Conservation (phyloP, 2,888 invertebrate species). For the Ophioninae sp. region DNA sequence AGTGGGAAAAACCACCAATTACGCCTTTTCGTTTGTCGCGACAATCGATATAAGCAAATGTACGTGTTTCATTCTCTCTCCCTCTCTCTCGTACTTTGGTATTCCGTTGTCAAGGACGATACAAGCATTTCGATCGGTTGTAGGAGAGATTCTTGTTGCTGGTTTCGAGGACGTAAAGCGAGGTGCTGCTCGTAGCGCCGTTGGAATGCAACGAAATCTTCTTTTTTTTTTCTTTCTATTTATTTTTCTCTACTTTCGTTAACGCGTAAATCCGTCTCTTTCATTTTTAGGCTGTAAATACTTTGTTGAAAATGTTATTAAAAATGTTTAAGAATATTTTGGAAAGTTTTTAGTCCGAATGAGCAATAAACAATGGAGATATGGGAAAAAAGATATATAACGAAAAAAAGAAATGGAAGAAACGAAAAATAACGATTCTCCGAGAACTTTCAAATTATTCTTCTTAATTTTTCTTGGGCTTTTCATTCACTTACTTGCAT, state of each 20-base stretch:
- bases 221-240: background rate
- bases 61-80: slow-evolving; percentile 11
- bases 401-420: too few relatives aligned
- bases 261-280: background rate
- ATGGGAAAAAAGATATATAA: too few relatives aligned
- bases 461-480: too few relatives aligned
- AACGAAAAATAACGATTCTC: too few relatives aligned
- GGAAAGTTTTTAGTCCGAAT: too few relatives aligned
- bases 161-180: slow-evolving; percentile 70
- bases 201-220: background rate
- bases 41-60: background rate
- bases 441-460: too few relatives aligned
- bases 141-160: slow-evolving; percentile 78
- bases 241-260: background rate
- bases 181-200: background rate
- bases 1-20: background rate
- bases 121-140: slow-evolving; percentile 79
- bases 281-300: background rate
- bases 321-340: too few relatives aligned
- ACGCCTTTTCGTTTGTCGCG: slow-evolving; percentile 1
- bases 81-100: slow-evolving; percentile 69
- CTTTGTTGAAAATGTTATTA: background rate
- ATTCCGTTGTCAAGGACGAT: slow-evolving; percentile 78
- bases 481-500: too few relatives aligned
- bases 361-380: too few relatives aligned